These are phyloP conservation scores for Anabacerthia variegaticeps DNA, from an alignment of 2,797 vertebrate genomes.

Conservation along the genomic window DNA sequence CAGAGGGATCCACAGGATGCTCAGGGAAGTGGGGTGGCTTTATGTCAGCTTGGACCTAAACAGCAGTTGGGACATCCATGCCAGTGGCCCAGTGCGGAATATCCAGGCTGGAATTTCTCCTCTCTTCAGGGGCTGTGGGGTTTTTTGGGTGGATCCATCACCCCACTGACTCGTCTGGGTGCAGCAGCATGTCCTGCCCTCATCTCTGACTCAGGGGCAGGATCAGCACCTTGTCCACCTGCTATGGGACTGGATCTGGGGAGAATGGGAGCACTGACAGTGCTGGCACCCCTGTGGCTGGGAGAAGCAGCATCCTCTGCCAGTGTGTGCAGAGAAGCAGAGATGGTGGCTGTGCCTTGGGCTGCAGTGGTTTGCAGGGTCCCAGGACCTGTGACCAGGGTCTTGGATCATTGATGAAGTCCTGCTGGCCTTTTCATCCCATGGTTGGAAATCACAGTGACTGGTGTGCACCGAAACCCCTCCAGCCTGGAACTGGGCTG, in stretches of 20 bases:
- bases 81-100: not conserved
- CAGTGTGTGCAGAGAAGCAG: not conserved
- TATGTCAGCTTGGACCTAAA: not conserved
- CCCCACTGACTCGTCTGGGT: not conserved
- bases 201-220: too few species aligned
- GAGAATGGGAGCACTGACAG: not conserved
- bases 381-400: fast-evolving
- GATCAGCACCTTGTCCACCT: not conserved
- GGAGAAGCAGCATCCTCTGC: not conserved
- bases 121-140: fast-evolving
- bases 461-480: not conserved
- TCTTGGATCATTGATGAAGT: not conserved
- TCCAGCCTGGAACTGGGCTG: fast-evolving
- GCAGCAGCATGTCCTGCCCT: not conserved
- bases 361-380: not conserved
- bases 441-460: not conserved
- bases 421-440: fast-evolving
- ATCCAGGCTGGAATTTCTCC: not conserved
- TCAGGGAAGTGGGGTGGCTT: not conserved
- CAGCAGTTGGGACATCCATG: fast-evolving
- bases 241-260: not conserved
- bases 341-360: not conserved
- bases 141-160: not conserved
- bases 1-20: not conserved
- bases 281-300: not conserved